Evolutionary conservation across 2,113 vertebrate species (phyloP), one percentile per base, ranked within the genome.

Genomic region (Castor canadensis): DNA sequence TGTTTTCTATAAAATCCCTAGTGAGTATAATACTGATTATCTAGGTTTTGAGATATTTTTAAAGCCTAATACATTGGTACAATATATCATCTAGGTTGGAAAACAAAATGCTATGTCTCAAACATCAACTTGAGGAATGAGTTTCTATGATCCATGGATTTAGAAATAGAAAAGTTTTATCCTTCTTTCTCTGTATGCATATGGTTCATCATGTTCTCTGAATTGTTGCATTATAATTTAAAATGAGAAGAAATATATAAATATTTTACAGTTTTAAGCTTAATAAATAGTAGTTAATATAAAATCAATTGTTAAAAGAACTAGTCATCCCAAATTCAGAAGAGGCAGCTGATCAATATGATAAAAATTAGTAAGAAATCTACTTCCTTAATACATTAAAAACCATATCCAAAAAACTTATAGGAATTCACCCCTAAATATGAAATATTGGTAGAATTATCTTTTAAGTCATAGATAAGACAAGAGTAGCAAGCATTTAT

Each of bases 1-100:
- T 47, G 2, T 62, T 93, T 96, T 93, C 64, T 45, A 56, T 64
- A 81, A 43, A 96, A 94, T 69, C 71, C 5, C 19, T 94, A 35
- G 9, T 15, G n/a, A 83, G 16, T 45, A 67, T n/a, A 87, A 93
- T n/a, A 73, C 43, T 93, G 8, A 82, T 62, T 93, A 73, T 49
- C 40, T 80, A 80, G 20, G 19, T 81, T 77, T 83, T 79, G 9
- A 91, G 40, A 56, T 64, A 47, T 32, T 87, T 77, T 77, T 56
- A 77, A 81, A 89, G 22, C 26, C 47, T 49, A 40, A 43, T 16
- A 32, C 73, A 79, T 28, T 92, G 43, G 22, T 28, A 75, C 35
- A 13, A 76, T 26, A 11, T 76, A 64, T 17, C 32, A 76, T 87
- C 8, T 45, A 43, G 52, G 12, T 35, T 72, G 71, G 15, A 49